phyloP scores from a whole-genome alignment of 2,113 vertebrate genomes.

The Pollimyrus isidori region DNA sequence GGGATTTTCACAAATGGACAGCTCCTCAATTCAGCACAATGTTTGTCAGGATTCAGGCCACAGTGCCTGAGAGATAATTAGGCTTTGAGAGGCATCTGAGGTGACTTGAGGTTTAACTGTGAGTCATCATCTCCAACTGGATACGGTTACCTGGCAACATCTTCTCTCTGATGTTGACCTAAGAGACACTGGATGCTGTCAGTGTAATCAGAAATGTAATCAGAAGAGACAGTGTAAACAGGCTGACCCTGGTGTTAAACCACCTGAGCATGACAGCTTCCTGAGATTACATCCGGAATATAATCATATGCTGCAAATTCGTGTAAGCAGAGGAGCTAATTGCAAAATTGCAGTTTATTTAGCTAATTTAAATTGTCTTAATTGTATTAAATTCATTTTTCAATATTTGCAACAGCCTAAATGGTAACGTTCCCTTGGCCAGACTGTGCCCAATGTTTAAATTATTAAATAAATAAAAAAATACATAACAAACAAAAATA shows the following conservation, averaged over 20 bases:
- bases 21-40: not conserved
- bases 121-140: constrained; percentile 7
- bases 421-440: not conserved
- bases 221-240: constrained; percentile 16
- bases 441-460: not conserved
- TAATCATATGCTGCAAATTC: not conserved
- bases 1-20: not conserved
- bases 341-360: not conserved
- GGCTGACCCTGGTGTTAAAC: not conserved
- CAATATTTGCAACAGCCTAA: not conserved
- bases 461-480: not conserved
- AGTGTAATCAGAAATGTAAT: constrained; percentile 13
- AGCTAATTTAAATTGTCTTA: not conserved
- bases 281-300: not conserved
- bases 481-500: not conserved
- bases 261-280: not conserved
- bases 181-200: constrained; percentile 8
- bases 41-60: not conserved
- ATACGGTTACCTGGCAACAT: constrained; percentile 10
- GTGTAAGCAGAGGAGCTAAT: not conserved
- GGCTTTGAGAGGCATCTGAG: constrained; percentile 10
- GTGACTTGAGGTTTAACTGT: constrained; percentile 1
- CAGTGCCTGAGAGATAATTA: not conserved
- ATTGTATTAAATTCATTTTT: not conserved
- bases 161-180: constrained; percentile 8